Evolutionary conservation across 2,888 invertebrate genomes (phyloP).

Genomic region (Unio delphinus): DNA sequence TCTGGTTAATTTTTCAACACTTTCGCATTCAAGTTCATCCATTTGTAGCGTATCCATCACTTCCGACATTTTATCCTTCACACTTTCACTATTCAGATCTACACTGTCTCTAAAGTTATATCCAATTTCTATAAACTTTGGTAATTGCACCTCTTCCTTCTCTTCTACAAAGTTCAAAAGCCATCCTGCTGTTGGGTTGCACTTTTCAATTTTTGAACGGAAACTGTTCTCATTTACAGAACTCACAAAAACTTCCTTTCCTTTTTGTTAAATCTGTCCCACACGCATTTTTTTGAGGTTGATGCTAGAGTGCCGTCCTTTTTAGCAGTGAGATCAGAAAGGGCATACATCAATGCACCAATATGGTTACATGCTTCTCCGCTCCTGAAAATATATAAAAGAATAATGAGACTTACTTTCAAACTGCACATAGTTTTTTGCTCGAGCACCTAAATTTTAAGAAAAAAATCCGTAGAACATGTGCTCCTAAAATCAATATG

Average conservation of each 20-base stretch:
- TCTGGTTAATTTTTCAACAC: slow-evolving; percentile 6
- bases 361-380: slow-evolving; percentile 24
- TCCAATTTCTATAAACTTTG: not conserved
- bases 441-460: too few species aligned
- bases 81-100: slow-evolving; percentile 4
- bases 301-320: slow-evolving; percentile 12
- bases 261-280: slow-evolving; percentile 15
- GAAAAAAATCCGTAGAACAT: too few species aligned
- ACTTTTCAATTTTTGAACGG: not conserved
- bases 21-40: slow-evolving; percentile 1
- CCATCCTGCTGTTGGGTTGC: slow-evolving; percentile 9
- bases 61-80: not conserved
- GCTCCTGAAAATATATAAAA: slow-evolving; percentile 5
- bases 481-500: too few species aligned
- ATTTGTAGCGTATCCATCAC: not conserved
- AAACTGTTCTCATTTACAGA: not conserved
- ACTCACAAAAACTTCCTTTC: not conserved
- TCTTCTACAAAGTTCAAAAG: slow-evolving; percentile 8
- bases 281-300: slow-evolving; percentile 21
- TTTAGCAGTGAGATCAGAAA: slow-evolving; percentile 15
- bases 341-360: slow-evolving; percentile 9
- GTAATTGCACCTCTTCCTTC: not conserved
- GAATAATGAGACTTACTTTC: not conserved
- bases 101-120: slow-evolving; percentile 3
- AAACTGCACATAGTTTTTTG: not conserved